Evolutionary conservation across 2,888 invertebrate genomes (phyloP).

Genomic region (Scrobipalpa atriplicella): DNA sequence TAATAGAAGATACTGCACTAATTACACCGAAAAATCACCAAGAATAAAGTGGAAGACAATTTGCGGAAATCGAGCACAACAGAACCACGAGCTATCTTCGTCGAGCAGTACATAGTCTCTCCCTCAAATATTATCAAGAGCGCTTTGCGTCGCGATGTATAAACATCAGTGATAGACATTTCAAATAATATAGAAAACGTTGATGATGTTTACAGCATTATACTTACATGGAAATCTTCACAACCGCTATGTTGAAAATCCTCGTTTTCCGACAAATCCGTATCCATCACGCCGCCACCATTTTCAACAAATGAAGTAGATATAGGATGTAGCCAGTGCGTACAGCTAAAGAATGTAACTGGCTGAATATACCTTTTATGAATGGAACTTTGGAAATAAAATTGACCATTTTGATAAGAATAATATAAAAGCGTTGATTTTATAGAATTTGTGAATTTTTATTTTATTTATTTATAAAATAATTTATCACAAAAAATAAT

Average conservation of each 20-base stretch:
- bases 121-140: constrained; percentile 73
- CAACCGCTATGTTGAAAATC: constrained; percentile 74
- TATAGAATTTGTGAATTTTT: too few relatives aligned
- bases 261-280: constrained; percentile 67
- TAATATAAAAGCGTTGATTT: neutral
- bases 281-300: constrained; percentile 75
- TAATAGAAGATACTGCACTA: neutral
- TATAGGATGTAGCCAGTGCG: constrained; percentile 40
- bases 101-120: constrained; percentile 70
- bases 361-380: neutral
- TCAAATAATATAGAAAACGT: constrained; percentile 58
- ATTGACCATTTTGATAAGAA: neutral
- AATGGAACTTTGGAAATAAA: neutral
- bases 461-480: too few relatives aligned
- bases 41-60: constrained; percentile 21
- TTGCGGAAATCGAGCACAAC: constrained; percentile 57
- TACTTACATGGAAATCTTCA: constrained; percentile 63
- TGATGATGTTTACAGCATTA: constrained; percentile 47
- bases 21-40: neutral
- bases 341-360: constrained; percentile 42
- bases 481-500: neutral
- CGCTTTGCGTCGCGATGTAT: constrained; percentile 40
- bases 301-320: constrained; percentile 79
- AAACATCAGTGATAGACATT: constrained; percentile 48
- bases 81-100: constrained; percentile 57